These are phyloP conservation scores for Heteromormyrus szaboi DNA, from an alignment of 2,797 vertebrate species.

Conservation along the genomic window DNA sequence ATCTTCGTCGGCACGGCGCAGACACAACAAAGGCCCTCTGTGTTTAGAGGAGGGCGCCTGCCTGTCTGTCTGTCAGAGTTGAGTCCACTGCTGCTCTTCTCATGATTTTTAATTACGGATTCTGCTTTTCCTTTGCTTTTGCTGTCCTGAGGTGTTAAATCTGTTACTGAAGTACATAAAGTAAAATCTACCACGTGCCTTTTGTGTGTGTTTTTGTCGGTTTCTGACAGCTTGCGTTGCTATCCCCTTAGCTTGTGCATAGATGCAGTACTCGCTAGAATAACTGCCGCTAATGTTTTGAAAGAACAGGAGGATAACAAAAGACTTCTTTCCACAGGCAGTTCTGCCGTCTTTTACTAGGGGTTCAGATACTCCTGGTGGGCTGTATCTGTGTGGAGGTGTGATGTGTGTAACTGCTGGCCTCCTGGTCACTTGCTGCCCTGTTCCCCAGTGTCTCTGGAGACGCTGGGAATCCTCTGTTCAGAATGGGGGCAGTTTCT, in stretches of 20 bases:
- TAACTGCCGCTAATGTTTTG: neutral
- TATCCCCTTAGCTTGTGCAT: neutral
- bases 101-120: neutral
- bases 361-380: neutral
- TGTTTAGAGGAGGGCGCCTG: neutral
- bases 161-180: neutral
- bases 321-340: neutral
- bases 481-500: neutral
- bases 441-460: neutral
- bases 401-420: neutral
- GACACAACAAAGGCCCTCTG: slow-evolving; percentile 16
- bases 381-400: neutral
- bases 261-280: neutral
- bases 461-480: neutral
- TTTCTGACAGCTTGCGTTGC: neutral
- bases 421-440: neutral
- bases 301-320: neutral
- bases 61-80: neutral
- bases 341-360: neutral
- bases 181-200: neutral
- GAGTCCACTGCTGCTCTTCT: neutral
- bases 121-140: neutral
- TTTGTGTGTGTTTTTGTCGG: too few species aligned
- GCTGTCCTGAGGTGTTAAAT: neutral
- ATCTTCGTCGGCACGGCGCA: slow-evolving; percentile 30